These are phyloP conservation scores for Bursaphelenchus mucronatus DNA, from an alignment of 1,140 invertebrate genomes.

Conservation along the genomic window DNA sequence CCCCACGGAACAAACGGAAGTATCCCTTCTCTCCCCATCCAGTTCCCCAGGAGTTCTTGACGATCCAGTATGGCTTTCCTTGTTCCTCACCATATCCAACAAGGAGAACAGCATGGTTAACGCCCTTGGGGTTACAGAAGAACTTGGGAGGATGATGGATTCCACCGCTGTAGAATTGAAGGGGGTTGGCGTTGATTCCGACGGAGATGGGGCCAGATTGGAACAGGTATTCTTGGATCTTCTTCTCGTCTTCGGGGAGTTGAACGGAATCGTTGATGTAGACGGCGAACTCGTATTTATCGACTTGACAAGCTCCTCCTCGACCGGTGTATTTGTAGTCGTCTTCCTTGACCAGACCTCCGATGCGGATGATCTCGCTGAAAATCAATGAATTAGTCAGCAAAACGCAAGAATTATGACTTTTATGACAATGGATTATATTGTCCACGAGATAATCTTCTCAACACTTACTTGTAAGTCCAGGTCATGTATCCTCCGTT, in stretches of 20 bases:
- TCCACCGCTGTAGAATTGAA: too few species aligned
- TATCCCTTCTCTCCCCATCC: constrained; percentile 29
- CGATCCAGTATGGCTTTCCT: constrained; percentile 67
- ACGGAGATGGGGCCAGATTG: constrained; percentile 31
- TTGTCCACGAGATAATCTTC: too few species aligned
- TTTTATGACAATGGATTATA: too few species aligned
- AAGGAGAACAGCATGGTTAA: constrained; percentile 63
- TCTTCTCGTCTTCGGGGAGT: constrained; percentile 21
- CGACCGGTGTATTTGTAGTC: constrained; percentile 21
- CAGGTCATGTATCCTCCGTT: constrained; percentile 34
- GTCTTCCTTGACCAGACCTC: constrained; percentile 29
- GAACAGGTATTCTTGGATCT: constrained; percentile 37
- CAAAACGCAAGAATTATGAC: too few species aligned
- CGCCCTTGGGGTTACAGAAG: too few species aligned
- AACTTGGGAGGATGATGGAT: too few species aligned
- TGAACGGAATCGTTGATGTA: constrained; percentile 21
- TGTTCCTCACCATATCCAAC: constrained; percentile 65
- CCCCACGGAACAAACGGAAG: constrained; percentile 24
- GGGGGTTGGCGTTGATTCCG: constrained; percentile 6
- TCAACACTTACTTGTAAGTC: constrained; percentile 26
- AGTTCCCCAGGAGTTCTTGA: constrained; percentile 63
- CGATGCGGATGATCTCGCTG: constrained; percentile 33
- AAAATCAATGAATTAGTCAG: not conserved
- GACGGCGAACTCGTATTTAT: constrained; percentile 18
- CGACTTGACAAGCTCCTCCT: not conserved